Evolutionary conservation across 2,113 vertebrate species (phyloP).

Genomic region (Myxocyprinus asiaticus): DNA sequence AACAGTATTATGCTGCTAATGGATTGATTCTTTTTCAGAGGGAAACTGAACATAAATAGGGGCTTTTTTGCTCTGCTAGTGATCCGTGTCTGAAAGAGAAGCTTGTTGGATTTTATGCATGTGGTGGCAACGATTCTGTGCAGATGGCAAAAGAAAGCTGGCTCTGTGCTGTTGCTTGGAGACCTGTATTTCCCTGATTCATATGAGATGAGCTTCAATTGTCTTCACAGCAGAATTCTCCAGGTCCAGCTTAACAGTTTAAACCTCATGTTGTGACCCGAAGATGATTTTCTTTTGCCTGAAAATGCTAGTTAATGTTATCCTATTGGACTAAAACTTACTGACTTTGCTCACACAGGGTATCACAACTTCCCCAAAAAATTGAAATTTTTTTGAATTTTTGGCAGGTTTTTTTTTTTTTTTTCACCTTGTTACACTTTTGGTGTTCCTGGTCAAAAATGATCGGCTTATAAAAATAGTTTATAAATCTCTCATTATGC

Average conservation of each 20-base stretch:
- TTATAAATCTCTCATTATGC: no score
- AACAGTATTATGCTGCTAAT: background rate
- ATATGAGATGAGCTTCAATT: conserved; percentile 15
- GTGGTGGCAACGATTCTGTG: background rate
- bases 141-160: conserved; percentile 9
- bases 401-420: no score
- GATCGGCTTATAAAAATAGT: no score
- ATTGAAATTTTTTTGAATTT: no score
- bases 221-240: conserved; percentile 14
- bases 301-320: no score
- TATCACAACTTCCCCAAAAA: no score
- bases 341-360: no score
- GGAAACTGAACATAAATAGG: background rate
- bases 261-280: background rate
- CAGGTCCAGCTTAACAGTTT: conserved; percentile 13
- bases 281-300: no score
- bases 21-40: background rate
- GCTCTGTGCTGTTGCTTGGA: conserved; percentile 21
- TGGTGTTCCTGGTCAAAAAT: no score
- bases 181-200: conserved; percentile 22
- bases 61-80: background rate
- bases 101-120: background rate
- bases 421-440: no score
- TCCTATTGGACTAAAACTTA: no score
- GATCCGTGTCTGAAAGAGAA: background rate